Evolutionary conservation across 2,888 invertebrate species (phyloP).

Genomic region (Dasysyrphus albostriatus): DNA sequence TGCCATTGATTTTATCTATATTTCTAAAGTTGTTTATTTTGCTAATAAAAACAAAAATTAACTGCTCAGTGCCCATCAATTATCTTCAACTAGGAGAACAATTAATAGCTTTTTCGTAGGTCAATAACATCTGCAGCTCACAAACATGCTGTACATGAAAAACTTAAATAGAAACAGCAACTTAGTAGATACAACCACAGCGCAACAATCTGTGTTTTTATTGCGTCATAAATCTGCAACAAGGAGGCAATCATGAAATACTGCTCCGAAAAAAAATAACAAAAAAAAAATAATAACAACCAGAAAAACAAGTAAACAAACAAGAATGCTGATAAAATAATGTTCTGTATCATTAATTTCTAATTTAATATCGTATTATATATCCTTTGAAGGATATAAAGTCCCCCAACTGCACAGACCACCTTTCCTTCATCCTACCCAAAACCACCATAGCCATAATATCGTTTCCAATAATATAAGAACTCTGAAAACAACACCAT

Average conservation of each 20-base stretch:
- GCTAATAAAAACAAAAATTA: background rate
- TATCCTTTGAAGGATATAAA: conserved; percentile 61
- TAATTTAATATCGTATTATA: conserved; percentile 69
- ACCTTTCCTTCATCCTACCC: background rate
- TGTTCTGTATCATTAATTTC: conserved; percentile 74
- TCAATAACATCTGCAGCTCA: conserved; percentile 59
- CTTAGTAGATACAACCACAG: conserved; percentile 11
- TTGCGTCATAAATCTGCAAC: conserved; percentile 73
- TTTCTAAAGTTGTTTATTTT: background rate
- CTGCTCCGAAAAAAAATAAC: background rate
- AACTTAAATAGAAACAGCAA: conserved; percentile 16
- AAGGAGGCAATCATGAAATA: conserved; percentile 51
- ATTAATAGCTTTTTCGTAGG: conserved; percentile 46
- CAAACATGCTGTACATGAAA: background rate
- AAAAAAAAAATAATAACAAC: conserved; percentile 12
- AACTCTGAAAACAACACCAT: conserved; percentile 4
- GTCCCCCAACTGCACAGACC: conserved; percentile 1
- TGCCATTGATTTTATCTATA: too few species aligned
- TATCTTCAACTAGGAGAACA: conserved; percentile 32
- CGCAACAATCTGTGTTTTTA: conserved; percentile 73
- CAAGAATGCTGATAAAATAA: conserved; percentile 67
- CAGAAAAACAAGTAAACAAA: conserved; percentile 39
- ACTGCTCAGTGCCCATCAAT: background rate
- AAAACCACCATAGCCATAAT: conserved; percentile 7
- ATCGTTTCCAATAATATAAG: conserved; percentile 18